Evolutionary conservation across 2,797 vertebrate species (phyloP), one percentile per base, ranked within the genome.

Genomic region (Neosilurus hyrtlii): DNA sequence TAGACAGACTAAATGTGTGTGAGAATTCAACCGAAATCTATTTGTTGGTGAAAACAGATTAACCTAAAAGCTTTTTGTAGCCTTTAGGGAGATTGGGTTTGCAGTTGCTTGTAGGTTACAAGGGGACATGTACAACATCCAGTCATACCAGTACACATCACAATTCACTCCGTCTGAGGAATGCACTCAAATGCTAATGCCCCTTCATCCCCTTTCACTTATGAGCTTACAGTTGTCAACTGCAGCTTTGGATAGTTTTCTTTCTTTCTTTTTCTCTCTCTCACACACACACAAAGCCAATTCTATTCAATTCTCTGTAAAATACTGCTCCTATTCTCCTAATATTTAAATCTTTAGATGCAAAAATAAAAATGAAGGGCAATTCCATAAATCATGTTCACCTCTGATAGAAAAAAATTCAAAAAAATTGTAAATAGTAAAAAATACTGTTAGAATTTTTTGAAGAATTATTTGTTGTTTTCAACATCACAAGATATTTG

Each of bases 161-260:
- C 35, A 84, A 83, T 75, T 84, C 86, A 89, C 86, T 90, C 88
- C 89, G 84, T 82, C 88, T 76, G 70, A 90, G 88, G 88, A 90
- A 92, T 91, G 90, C 85, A 89, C 89, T 92, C 90, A 91, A 86
- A 94, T 91, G 91, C 88, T 92, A 92, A 94, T 91, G 87, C 37
- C 22, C 84, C 73, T 83, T 85, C 77, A 70, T 87, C 87, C 83
- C 30, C 68, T 57, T 49, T 80, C 70, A 84, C n/a, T 81, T 68
- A 70, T 49, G 20, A 65, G 71, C 83, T 81, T 81, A 81, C 49
- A 68, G 70, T 56, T 67, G 62, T 84, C 78, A 74, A 70, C 70
- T 61, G 63, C 43, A n/a, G 62, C 26, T 85, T 79, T 82, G 65
- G 43, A 78, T 80, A 56, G 78, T 26, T 80, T 79, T 65, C 15